Evolutionary conservation across 2,888 invertebrate genomes (phyloP), one percentile per base, ranked within the genome.

Genomic region (Norana najaformis): DNA sequence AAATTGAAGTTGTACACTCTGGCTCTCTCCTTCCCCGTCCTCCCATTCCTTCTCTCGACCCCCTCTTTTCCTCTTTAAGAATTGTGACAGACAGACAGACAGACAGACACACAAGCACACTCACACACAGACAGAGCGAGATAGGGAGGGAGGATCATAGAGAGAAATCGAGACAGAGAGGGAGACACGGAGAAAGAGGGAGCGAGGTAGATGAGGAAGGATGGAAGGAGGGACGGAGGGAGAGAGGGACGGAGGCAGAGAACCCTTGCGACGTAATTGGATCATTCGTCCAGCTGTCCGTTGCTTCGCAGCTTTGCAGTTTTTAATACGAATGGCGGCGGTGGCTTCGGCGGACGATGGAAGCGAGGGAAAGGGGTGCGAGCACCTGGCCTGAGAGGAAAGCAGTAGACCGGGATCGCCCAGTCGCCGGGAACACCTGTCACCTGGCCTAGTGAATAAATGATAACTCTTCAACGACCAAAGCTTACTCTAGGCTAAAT

Each of bases 181-280:
- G 82, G 11, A 69, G 2, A 23, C 20, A 36, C 1, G n/a, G 53
- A 5, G 89, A n/a, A n/a, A 35, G 38, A 30, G 89, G 35, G 18
- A 69, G 53, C 23, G 38, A 69, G 69, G 83, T 18, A 36, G 34
- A 69, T 38, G 38, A 16, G n/a, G 88, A 88, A 23, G 88, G 88
- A 39, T 5, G 23, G 41, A 88, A 36, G 34, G 41, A 41, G 35
- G 88, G 89, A 88, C 13, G n/a, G 88, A 88, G 38, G 88, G 88
- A 39, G 30, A 30, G 41, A 88, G 41, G 34, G 41, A 41, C 35
- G 89, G 89, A 38, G 38, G 88, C 36, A 88, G 38, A 35, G 34
- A 85, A 88, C n/a, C n/a, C n/a, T n/a, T n/a, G n/a, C n/a, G n/a
- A 69, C 69, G 69, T 69, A 30, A 69, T 69, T n/a, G 69, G 30